A percentile compares a stretch with the other conserved stretches of the same genome.
Conservation (phyloP, 2,888 invertebrate genomes). For the Lochmaea crataegi region DNA sequence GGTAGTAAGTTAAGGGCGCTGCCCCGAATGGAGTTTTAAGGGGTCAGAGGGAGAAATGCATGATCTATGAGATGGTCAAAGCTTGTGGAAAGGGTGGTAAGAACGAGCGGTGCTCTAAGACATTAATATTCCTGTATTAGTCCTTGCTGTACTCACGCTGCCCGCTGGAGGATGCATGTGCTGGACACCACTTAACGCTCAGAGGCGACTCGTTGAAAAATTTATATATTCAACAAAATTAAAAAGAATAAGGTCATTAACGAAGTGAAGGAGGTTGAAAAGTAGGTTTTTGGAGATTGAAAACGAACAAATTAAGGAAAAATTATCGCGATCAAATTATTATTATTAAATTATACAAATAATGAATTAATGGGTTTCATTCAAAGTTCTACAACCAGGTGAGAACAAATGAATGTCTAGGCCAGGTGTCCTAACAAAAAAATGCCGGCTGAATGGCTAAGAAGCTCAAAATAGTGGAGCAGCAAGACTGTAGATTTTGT, state of each 20-base stretch:
- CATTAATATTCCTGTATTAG: slow-evolving; percentile 63
- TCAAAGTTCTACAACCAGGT: no score
- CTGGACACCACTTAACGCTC: slow-evolving; percentile 61
- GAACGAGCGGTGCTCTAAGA: slow-evolving; percentile 64
- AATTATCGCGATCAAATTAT: no score
- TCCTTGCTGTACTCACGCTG: slow-evolving; percentile 12
- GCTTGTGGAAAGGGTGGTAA: slow-evolving; percentile 62
- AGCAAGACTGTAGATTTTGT: no score
- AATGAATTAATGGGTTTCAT: no score
- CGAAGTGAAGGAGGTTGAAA: neutral
- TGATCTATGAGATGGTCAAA: slow-evolving; percentile 65
- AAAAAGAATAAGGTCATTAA: neutral
- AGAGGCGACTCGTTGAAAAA: slow-evolving; percentile 46
- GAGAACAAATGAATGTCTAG: no score
- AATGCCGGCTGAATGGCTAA: no score
- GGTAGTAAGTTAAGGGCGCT: slow-evolving; percentile 54
- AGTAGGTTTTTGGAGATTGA: no score
- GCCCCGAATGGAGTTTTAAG: slow-evolving; percentile 26
- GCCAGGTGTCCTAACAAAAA: no score
- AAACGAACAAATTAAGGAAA: no score
- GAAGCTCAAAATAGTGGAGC: no score
- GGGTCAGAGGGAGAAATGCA: slow-evolving; percentile 57
- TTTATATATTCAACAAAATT: neutral
- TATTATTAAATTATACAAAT: no score
- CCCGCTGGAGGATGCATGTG: slow-evolving; percentile 60